phyloP scores from a whole-genome alignment of 1,140 invertebrate species.

The Cephus cinctus region DNA sequence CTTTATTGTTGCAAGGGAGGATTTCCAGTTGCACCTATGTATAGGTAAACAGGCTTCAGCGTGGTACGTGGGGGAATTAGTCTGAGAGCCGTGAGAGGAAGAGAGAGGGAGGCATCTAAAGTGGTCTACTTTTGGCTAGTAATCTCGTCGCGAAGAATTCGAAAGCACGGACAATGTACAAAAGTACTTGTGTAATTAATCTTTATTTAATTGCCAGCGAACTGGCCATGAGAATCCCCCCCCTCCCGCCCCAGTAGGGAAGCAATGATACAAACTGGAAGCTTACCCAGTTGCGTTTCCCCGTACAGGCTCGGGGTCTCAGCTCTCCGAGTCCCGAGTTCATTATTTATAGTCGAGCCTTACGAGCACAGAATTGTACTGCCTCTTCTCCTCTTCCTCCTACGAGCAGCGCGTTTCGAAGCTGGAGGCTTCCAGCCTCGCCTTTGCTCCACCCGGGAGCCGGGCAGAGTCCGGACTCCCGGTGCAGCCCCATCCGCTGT shows the following conservation, averaged over 20 bases:
- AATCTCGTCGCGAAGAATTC: too few relatives aligned
- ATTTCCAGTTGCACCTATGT: too few relatives aligned
- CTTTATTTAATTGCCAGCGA: background rate
- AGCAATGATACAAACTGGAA: constrained; percentile 30
- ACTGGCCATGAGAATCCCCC: background rate
- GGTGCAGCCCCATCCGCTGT: constrained; percentile 20
- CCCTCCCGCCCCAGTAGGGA: constrained; percentile 1
- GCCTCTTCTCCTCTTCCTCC: constrained; percentile 6
- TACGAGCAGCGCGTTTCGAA: too few relatives aligned
- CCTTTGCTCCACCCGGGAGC: constrained; percentile 6
- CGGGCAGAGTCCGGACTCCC: background rate
- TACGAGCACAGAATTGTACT: constrained; percentile 26
- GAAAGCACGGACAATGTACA: too few relatives aligned
- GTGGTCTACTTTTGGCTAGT: too few relatives aligned
- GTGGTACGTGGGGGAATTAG: too few relatives aligned
- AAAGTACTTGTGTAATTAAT: background rate
- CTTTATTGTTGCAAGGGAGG: constrained; percentile 13
- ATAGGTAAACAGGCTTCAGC: too few relatives aligned
- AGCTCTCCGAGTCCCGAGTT: constrained; percentile 26
- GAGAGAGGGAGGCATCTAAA: too few relatives aligned
- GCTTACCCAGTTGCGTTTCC: constrained; percentile 18
- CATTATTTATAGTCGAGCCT: constrained; percentile 44
- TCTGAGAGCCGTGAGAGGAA: too few relatives aligned
- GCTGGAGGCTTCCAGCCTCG: constrained; percentile 7
- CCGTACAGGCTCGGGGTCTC: constrained; percentile 18